Conservation (phyloP, 2,888 invertebrate genomes). For the Trachelus tabidus region DNA sequence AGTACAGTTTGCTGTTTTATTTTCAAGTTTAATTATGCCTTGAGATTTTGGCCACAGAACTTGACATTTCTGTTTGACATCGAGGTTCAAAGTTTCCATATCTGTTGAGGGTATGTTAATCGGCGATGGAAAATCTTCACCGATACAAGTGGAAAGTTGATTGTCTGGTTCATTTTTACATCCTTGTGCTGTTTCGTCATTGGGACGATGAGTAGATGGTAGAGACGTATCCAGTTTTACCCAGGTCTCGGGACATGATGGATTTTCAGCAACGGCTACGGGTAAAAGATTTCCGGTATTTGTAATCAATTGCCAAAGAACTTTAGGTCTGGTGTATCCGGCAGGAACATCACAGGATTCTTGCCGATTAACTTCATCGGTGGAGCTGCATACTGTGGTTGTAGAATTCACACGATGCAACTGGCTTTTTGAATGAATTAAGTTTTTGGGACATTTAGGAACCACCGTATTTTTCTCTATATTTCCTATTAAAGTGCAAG, state of each 20-base stretch:
- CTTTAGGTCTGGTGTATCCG: not conserved
- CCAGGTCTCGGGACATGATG: not conserved
- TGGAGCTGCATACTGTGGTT: not conserved
- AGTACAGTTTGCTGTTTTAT: not conserved
- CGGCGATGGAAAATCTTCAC: too few species aligned
- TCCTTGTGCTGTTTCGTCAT: not conserved
- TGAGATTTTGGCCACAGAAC: too few species aligned
- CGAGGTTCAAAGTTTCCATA: too few species aligned
- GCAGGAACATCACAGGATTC: not conserved
- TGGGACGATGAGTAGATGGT: not conserved
- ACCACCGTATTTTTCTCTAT: not conserved
- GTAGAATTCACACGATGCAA: not conserved
- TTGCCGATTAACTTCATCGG: not conserved
- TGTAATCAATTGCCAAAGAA: not conserved
- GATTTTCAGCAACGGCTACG: not conserved
- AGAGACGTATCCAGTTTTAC: not conserved
- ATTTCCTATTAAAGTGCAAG: not conserved
- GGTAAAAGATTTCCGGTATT: not conserved
- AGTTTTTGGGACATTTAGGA: not conserved
- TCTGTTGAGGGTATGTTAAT: too few species aligned
- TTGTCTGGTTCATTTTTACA: not conserved
- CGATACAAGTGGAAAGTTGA: not conserved
- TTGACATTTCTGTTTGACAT: too few species aligned
- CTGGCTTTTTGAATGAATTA: not conserved
- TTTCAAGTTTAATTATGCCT: too few species aligned